Evolutionary conservation across 2,113 vertebrate genomes (phyloP).

Genomic region (Protomyctophum bolini): DNA sequence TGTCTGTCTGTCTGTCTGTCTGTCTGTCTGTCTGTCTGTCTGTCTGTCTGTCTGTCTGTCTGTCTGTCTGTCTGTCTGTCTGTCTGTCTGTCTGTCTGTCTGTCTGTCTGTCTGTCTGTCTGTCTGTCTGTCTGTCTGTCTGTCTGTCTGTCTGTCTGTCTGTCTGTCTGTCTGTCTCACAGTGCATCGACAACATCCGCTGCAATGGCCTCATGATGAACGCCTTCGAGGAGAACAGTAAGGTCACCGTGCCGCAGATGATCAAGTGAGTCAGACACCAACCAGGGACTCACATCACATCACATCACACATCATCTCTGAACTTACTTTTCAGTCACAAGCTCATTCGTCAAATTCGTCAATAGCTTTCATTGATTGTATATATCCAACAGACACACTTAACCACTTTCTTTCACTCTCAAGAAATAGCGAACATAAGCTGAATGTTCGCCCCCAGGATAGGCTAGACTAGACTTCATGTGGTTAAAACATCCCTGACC

Average conservation of each 20-base stretch:
- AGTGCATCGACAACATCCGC: slow-evolving; percentile 98
- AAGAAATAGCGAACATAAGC: no score
- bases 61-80: slow-evolving; percentile 15
- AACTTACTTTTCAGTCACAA: no score
- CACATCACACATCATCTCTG: no score
- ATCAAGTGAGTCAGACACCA: slow-evolving; percentile 86
- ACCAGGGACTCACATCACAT: slow-evolving; percentile 10
- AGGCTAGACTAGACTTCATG: no score
- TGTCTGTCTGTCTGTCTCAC: slow-evolving; percentile 27
- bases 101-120: background rate
- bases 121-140: slow-evolving; percentile 3
- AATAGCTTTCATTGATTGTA: no score
- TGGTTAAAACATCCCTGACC: background rate
- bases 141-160: background rate
- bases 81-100: background rate
- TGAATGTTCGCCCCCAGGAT: no score
- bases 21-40: background rate
- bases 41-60: background rate
- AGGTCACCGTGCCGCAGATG: slow-evolving; percentile 97
- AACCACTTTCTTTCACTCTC: no score
- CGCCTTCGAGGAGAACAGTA: slow-evolving; percentile 96
- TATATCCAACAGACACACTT: no score
- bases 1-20: slow-evolving; percentile 22
- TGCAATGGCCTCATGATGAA: slow-evolving; percentile 99
- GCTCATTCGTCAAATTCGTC: no score